These are phyloP conservation scores for Vandiemenella viatica DNA, from an alignment of 2,888 invertebrate genomes.

Conservation along the genomic window DNA sequence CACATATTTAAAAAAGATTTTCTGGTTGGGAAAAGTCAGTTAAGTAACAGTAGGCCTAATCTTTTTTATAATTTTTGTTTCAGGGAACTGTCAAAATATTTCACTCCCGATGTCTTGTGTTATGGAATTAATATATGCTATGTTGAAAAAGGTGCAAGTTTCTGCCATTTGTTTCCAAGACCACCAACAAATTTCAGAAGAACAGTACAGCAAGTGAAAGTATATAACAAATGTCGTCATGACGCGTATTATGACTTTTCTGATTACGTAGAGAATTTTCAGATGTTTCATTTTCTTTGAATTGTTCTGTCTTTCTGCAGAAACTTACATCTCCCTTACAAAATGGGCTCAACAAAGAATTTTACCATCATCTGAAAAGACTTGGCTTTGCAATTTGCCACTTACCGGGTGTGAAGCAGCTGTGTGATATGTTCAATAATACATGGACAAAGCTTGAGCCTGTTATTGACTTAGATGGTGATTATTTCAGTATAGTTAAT, in stretches of 20 bases:
- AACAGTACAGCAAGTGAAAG: constrained; percentile 17
- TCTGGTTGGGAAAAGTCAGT: no score
- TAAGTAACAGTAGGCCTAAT: no score
- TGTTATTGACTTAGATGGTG: constrained; percentile 23
- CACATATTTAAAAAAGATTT: no score
- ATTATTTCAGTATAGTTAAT: constrained; percentile 23
- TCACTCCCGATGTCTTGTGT: constrained; percentile 25
- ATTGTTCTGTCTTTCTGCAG: constrained; percentile 2
- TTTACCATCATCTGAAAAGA: neutral
- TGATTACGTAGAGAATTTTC: neutral
- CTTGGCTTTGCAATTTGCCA: constrained; percentile 19
- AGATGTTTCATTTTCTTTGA: neutral
- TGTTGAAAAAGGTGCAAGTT: constrained; percentile 20
- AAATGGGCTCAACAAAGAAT: neutral
- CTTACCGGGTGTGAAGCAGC: constrained; percentile 21
- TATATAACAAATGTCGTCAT: constrained; percentile 7
- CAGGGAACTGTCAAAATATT: constrained; percentile 18
- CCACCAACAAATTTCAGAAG: constrained; percentile 16
- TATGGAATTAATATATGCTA: constrained; percentile 22
- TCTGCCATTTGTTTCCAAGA: constrained; percentile 24
- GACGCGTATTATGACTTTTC: neutral
- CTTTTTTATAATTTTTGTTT: no score
- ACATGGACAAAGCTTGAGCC: constrained; percentile 21
- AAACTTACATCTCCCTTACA: neutral
- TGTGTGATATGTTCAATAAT: constrained; percentile 22